Base-by-base conservation (phyloP, 92 coral and sea anemone genomes). In the Palythoa caribaeorum region DNA sequence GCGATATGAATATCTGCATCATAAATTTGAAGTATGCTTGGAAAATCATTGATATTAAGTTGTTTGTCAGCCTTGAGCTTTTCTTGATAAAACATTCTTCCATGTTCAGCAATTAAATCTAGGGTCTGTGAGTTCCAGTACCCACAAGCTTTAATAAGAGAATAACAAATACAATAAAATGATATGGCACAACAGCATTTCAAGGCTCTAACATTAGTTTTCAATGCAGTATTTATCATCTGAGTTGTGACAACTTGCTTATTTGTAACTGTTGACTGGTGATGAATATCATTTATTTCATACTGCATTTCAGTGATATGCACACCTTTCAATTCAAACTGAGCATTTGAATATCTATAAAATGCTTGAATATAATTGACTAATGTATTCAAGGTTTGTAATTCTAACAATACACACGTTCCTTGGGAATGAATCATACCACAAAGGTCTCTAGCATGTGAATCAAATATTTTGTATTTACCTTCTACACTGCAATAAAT, bases 371-470 rank as follows among this genome's bases (percentile, higher is more conserved):
- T 15, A 20, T 78, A 78, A 47, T 71, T 54, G 38, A 53, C 36
- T 48, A 79, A 79, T 66, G 71, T 40, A 48, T 87, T 57, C 6
- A 79, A n/a, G 21, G 63, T 21, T 59, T 77, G 38, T 38, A 86
- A 11, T 53, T 28, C 28, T 28, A 28, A 28, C 28, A 28, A 28
- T 28, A 28, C 0, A 28, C 28, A 28, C 28, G 28, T 86, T 48
- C 11, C 55, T 51, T 6, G 11, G 55, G 79, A 80, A 57, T 86
- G 71, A 51, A 6, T 6, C 11, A 51, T 51, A 51, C 8, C 6
- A 51, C 55, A 51, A 6, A 51, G 11, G 55, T 51, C 55, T 6
- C 28, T 28, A 28, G 28, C 28, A 28, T 28, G 28, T 28, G 28
- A 28, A 28, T 28, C 28, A 28, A 28, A 51, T 51, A 51, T 51